phyloP scores from a whole-genome alignment of 2,888 invertebrate species.

The Antheraea yamamai region DNA sequence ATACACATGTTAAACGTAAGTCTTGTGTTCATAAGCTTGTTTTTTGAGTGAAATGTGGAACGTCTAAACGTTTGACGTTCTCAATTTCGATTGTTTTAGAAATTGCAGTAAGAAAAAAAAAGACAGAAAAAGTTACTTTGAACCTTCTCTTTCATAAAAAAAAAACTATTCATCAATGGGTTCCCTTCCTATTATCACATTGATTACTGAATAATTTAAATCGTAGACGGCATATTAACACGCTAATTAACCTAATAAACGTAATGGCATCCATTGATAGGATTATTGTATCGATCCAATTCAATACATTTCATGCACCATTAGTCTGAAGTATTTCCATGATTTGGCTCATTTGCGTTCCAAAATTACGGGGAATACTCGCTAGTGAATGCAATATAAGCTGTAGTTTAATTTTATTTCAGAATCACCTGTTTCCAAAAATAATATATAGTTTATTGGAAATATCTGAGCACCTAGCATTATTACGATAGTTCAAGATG shows the following conservation, averaged over 20 bases:
- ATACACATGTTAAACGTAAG: too few relatives aligned
- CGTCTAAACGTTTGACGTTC: background rate
- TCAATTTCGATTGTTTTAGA: background rate
- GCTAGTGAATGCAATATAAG: background rate
- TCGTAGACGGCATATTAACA: background rate
- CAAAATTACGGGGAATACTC: conserved; percentile 21
- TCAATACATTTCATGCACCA: conserved; percentile 27
- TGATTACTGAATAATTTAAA: background rate
- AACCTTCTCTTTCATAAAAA: background rate
- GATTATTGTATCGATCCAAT: conserved; percentile 24
- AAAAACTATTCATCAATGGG: background rate
- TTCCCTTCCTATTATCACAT: background rate
- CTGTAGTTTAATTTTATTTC: conserved; percentile 11
- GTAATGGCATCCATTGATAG: conserved; percentile 13
- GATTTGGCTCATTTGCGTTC: conserved; percentile 26
- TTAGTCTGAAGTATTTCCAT: conserved; percentile 23
- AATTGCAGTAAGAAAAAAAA: background rate
- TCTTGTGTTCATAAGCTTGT: too few relatives aligned
- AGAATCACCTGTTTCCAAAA: background rate
- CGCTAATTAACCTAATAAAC: conserved; percentile 12
- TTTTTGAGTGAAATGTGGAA: background rate
- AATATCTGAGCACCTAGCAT: too few relatives aligned
- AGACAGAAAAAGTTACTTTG: background rate
- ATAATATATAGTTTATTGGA: background rate
- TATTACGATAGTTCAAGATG: too few relatives aligned